phyloP scores from a whole-genome alignment of 2,113 vertebrate genomes.

The Oostethus manadensis region DNA sequence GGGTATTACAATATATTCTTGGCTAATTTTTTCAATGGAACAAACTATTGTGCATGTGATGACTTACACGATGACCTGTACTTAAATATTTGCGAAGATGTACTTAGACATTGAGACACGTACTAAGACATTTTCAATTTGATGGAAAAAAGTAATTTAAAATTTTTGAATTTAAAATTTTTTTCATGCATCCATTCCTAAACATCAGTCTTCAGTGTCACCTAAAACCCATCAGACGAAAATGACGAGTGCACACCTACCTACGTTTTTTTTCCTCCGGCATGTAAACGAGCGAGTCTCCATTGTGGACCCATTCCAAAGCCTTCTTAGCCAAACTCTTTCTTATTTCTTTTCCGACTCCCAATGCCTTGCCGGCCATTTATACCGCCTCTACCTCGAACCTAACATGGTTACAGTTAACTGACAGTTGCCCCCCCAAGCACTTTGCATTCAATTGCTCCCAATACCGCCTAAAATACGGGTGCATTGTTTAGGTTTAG shows the following conservation, averaged over 20 bases:
- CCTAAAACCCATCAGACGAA: not conserved
- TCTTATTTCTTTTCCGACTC: conserved; percentile 19
- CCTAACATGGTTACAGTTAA: conserved; percentile 64
- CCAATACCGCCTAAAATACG: conserved; percentile 20
- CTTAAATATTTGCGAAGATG: no score
- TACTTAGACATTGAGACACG: no score
- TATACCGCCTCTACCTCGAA: conserved; percentile 58
- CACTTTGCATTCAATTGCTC: conserved; percentile 44
- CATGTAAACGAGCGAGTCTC: conserved; percentile 66
- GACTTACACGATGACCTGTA: no score
- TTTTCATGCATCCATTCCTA: no score
- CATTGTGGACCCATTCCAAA: conserved; percentile 66
- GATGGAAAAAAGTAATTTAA: no score
- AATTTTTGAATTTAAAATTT: no score
- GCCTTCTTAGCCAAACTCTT: conserved; percentile 27
- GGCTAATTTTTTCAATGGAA: no score
- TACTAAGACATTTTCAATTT: no score
- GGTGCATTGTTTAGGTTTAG: conserved; percentile 16
- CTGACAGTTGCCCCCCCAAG: conserved; percentile 59
- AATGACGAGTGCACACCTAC: conserved; percentile 58
- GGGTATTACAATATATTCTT: no score
- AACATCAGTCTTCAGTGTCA: no score
- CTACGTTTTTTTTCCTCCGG: conserved; percentile 71
- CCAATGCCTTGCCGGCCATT: conserved; percentile 45
- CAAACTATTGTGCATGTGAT: no score